These are phyloP conservation scores for Tyrophagus putrescentiae DNA, from an alignment of 1,140 invertebrate genomes.

Conservation along the genomic window DNA sequence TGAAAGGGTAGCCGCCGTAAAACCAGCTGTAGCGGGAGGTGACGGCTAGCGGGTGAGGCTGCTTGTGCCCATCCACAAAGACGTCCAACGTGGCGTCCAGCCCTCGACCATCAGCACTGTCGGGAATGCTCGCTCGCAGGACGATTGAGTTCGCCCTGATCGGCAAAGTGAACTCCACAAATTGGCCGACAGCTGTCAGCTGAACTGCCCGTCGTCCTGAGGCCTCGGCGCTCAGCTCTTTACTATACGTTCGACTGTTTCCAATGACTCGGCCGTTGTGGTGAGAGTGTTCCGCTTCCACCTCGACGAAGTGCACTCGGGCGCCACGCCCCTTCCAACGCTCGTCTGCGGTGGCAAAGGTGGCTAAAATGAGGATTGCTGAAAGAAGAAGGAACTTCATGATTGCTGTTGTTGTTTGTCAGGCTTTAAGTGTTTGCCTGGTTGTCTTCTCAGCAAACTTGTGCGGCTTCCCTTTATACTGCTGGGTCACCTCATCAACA, in stretches of 20 bases:
- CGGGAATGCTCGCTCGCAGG: neutral
- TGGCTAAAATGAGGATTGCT: no score
- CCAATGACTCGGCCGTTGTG: conserved; percentile 7
- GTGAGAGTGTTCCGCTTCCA: conserved; percentile 1
- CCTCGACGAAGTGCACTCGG: conserved; percentile 5
- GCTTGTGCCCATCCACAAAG: neutral
- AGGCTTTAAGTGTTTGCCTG: no score
- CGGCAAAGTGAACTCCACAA: neutral
- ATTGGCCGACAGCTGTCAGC: neutral
- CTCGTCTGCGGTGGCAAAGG: neutral
- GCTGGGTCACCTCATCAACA: no score
- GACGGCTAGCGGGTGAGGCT: neutral
- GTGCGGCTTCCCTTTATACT: no score
- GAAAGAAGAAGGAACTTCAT: neutral
- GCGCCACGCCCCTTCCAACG: conserved; percentile 13
- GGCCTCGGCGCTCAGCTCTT: neutral
- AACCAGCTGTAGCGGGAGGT: conserved; percentile 5
- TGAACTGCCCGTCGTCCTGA: conserved; percentile 1
- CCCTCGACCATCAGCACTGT: neutral
- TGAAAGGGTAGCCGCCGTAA: conserved; percentile 7
- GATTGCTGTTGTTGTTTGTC: neutral
- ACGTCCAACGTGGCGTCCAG: neutral
- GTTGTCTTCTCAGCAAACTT: no score
- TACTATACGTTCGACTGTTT: neutral
- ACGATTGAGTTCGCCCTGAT: conserved; percentile 10